Base-by-base conservation (phyloP, 2,888 invertebrate genomes). In the Bruchidius siliquastri region DNA sequence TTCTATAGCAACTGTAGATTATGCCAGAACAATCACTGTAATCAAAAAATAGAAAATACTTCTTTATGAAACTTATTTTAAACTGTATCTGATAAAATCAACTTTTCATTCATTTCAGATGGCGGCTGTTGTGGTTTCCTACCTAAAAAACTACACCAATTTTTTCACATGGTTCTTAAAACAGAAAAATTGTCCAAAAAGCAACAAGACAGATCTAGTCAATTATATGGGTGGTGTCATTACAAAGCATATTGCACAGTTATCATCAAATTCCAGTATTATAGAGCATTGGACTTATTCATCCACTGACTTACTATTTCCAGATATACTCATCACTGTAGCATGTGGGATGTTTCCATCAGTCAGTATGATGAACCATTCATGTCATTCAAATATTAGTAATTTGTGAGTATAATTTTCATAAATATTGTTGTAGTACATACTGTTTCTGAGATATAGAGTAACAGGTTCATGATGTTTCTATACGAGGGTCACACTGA, bases 291-390 rank as follows among this genome's bases (percentile, higher is more conserved):
- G 83, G 83, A 80, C 82, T 13, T 83, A 81, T 74, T 81, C 82
- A 21, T 80, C 82, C 22, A 79, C 81, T 13, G 84, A 83, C 76
- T 70, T 82, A 21, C 76, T 81, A 4, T 82, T 84, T 75, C 84
- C 84, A 2, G 82, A 82, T 74, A 81, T 82, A 72, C 76, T 83
- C 32, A 81, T 81, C 67, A 81, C 82, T 2, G 79, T 84, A 71
- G 96, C 94, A 0, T 93, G 95, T 0, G 96, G 93, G 0, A 93
- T 97, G 82, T 96, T 94, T 84, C 94, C 96, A 0, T 92, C 94
- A 0, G 91, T 95, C 0, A 94, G 96, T 81, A 91, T 97, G 87
- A 94, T 97, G 91, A 98, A 98, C 86, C 98, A 98, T 87, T 94
- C 96, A 0, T 98, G 98, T 84, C 92, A 93, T 77, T 93, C 96